Base-by-base conservation (phyloP, 2,113 vertebrate species). In the Centropus unirufus region DNA sequence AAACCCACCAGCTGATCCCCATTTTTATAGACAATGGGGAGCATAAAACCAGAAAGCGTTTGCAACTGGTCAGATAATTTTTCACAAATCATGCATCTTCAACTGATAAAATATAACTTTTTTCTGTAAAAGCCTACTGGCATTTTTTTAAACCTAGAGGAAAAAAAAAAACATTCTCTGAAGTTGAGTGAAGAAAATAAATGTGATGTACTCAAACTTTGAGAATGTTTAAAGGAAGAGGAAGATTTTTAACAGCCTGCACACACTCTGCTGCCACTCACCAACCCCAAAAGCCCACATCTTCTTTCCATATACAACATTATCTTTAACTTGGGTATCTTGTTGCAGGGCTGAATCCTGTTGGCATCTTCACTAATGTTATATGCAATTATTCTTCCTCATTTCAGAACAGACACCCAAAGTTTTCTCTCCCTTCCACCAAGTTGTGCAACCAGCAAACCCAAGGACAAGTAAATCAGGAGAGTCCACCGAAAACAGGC, bases 1-100 rank as follows among this genome's bases (percentile, higher is more conserved):
- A 90, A 92, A 93, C 49, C 89, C 95, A 97, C 96, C 96, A 97
- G 96, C 97, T 90, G 96, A 97, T 97, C 81, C 94, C 93, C 89
- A 18, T 74, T 94, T 92, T 88, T 75, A 55, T 36, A 93, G 82
- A 97, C 97, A 97, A 97, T 84, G 90, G 92, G 86, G 69, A 87
- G 93, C 74, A 83, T 30, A 68, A 86, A 91, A 94, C 61, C 36
- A 64, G 49, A 78, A 78, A 87, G 76, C 18, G 13, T 47, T 85
- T 93, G 83, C 69, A 36, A 51, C 46, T 30, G 1, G 44, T 16
- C 26, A n/a, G 46, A 77, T 64, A 8, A 47, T 32, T 90, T 82
- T 49, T 51, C 88, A 74, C 34, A 40, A 83, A 59, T 15, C 1
- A 12, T 8, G 11, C 42, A 47, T 52, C 87, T 91, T 66, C 26